Conservation (phyloP, 2,113 vertebrate genomes). For the Redunca redunca region DNA sequence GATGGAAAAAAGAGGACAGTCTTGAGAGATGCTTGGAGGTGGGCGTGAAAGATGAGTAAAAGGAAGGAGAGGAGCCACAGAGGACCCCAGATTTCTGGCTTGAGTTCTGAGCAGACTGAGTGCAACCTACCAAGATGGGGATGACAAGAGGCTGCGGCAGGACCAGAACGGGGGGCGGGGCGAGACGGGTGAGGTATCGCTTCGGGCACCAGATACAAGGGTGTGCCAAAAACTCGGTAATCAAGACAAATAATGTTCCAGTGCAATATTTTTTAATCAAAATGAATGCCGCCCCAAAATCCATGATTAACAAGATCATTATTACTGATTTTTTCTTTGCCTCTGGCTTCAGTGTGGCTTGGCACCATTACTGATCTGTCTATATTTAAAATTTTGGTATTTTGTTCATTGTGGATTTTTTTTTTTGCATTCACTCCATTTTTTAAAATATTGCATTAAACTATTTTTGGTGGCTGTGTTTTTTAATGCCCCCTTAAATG, state of each 20-base stretch:
- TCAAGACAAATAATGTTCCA: neutral
- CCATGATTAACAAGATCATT: neutral
- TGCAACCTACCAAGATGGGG: no score
- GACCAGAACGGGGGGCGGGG: neutral
- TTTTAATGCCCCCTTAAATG: neutral
- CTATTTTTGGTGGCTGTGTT: neutral
- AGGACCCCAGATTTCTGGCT: neutral
- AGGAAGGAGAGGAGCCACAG: neutral
- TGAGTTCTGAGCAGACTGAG: neutral
- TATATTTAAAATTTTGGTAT: constrained; percentile 13
- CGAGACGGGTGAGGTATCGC: neutral
- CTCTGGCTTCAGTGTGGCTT: neutral
- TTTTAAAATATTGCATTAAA: neutral
- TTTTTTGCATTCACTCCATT: neutral
- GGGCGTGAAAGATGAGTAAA: neutral
- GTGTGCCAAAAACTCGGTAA: neutral
- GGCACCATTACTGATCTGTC: neutral
- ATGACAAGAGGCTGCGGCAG: fast-evolving
- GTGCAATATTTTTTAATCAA: neutral
- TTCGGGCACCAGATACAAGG: neutral
- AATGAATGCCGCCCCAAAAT: neutral
- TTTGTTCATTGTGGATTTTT: neutral
- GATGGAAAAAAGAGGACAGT: neutral
- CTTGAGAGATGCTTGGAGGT: neutral
- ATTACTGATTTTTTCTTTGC: constrained; percentile 22